Conservation (phyloP, 1,140 invertebrate species). For the Lineus longissimus region DNA sequence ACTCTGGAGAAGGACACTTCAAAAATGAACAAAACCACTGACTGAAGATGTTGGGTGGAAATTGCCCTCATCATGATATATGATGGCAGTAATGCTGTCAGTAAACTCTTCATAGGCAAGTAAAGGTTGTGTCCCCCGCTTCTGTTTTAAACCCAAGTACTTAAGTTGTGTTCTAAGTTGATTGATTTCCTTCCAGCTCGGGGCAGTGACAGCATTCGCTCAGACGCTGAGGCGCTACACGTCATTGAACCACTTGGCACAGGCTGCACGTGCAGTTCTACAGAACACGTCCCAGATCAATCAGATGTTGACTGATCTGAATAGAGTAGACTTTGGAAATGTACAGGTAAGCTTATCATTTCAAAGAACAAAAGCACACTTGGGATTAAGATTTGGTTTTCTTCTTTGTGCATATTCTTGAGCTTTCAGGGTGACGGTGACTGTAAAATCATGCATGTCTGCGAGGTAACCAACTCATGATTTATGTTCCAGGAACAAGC, state of each 20-base stretch:
- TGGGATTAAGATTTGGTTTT: background rate
- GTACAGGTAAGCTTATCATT: slow-evolving; percentile 67
- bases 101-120: no score
- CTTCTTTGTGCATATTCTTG: no score
- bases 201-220: slow-evolving; percentile 86
- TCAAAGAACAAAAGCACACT: background rate
- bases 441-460: no score
- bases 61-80: no score
- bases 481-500: slow-evolving; percentile 64
- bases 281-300: slow-evolving; percentile 92
- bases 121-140: no score
- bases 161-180: slow-evolving; percentile 5
- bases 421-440: no score
- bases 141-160: no score
- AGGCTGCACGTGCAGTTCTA: slow-evolving; percentile 90
- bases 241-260: slow-evolving; percentile 96
- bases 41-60: no score
- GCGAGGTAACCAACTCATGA: background rate
- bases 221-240: slow-evolving; percentile 94
- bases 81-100: no score
- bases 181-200: slow-evolving; percentile 47
- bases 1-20: no score
- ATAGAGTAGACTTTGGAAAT: slow-evolving; percentile 95
- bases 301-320: slow-evolving; percentile 96
- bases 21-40: no score